These are phyloP conservation scores for Hippocampus kuda DNA, from an alignment of 2,797 vertebrate species.

Conservation along the genomic window DNA sequence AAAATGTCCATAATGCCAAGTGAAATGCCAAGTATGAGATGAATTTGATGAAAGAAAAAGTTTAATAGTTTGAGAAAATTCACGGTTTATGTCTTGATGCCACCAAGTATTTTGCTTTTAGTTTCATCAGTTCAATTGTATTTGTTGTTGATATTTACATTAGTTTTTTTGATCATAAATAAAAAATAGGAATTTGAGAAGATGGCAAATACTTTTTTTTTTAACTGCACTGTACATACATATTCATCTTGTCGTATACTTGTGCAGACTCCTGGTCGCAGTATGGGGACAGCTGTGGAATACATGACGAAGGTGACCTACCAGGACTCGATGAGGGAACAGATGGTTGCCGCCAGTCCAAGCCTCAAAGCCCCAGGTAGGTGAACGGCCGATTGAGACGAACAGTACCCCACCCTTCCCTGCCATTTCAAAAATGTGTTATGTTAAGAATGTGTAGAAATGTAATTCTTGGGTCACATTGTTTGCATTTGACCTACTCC, in stretches of 20 bases:
- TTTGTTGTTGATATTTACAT: too few species aligned
- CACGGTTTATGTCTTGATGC: too few species aligned
- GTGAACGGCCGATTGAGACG: conserved; percentile 27
- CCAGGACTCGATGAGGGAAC: conserved; percentile 82
- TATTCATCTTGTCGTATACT: conserved; percentile 50
- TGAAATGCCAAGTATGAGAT: conserved; percentile 42
- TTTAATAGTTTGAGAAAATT: neutral
- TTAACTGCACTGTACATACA: too few species aligned
- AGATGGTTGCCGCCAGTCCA: conserved; percentile 75
- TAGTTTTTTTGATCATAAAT: too few species aligned
- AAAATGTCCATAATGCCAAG: conserved; percentile 55
- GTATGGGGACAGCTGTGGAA: conserved; percentile 81
- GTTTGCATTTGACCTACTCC: neutral
- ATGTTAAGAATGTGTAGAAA: neutral
- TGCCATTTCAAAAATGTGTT: neutral
- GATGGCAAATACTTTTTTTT: too few species aligned
- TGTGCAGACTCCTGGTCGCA: conserved; percentile 79
- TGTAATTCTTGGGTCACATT: neutral
- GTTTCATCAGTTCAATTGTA: too few species aligned
- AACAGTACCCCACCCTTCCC: conserved; percentile 15
- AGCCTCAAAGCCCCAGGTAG: conserved; percentile 80
- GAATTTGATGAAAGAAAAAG: too few species aligned
- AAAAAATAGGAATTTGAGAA: too few species aligned
- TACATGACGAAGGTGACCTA: conserved; percentile 89
- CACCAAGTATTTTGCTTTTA: too few species aligned